Evolutionary conservation across 1,140 invertebrate species (phyloP), one percentile per base, ranked within the genome.

Genomic region (Drosophila saltans): DNA sequence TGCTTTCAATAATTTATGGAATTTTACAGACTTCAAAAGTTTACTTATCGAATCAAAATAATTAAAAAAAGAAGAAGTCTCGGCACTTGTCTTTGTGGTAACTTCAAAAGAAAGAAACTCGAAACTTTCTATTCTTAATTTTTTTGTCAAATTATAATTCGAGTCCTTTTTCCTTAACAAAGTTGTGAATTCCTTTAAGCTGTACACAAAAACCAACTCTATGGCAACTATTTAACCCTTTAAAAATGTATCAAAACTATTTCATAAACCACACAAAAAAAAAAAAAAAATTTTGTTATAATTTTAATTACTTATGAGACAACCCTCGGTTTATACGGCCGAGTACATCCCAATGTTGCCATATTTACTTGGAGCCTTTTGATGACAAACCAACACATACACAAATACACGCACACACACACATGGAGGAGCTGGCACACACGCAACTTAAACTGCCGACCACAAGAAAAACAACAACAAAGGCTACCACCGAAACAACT

Each of bases 291-390:
- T 6, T 63, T 61, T 39, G 8, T 52, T 26, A 52, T 52, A 65
- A 43, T 63, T 75, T 24, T 69, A 33, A 62, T 66, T 63, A 45
- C 41, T 48, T 64, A 52, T 69, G 40, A 43, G 36, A 45, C 33
- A 39, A 57, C 36, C 43, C 67, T 36, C 36, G 45, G 36, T 61
- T 64, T 45, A 33, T 59, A 63, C 43, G 43, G 64, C 28, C 66
- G 56, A 63, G 58, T 26, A 71, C 63, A 66, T 63, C 64, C 39
- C 26, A 40, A 60, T 16, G 59, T 55, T 59, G 72, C 40, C 41
- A 57, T 76, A 69, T 73, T 76, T 76, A 69, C 70, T 67, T 61
- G 57, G 28, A 64, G 55, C 48, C 75, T 48, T 82, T 82, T 75
- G 75, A 81, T 71, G 73, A 75, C 77, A 77, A 66, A 69, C 71